Evolutionary conservation across 1,140 invertebrate genomes (phyloP), one percentile per base, ranked within the genome.

Genomic region (Ephestia elutella): DNA sequence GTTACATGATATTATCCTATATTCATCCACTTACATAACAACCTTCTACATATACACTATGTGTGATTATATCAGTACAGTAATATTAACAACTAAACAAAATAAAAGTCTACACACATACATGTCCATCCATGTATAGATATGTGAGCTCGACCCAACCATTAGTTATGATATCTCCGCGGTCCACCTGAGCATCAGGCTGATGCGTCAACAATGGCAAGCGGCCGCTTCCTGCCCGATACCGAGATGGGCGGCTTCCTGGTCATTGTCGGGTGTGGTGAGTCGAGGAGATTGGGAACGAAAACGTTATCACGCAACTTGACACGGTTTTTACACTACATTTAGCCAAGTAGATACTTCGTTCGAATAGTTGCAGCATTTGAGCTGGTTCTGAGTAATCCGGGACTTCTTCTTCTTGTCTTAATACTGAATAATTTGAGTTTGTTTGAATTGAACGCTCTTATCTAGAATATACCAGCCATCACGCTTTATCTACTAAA

Each of bases 221-320:
- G 65, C 65, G 72, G 59, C 55, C 65, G 64, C 72, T 76, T 83
- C 80, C 78, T 74, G 75, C 68, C 59, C 73, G 71, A 71, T 77
- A 77, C 66, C 71, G 57, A 77, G 78, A 83, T 81, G 66, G 66
- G 68, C 71, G 61, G 73, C 73, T 77, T 83, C 78, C 78, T 78
- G 73, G 75, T 57, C 70, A 80, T 78, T 80, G 80, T 80, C 66
- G 35, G 15, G 35, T 59, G 59, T 21, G 15, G 35, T 59, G 59
- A 68, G 50, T 65, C 30, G 1, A 2, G 21, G 11, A 54, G 21
- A 54, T 54, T 54, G 25, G 51, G 49, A 21, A 0, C 49, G 18
- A 21, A 9, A 9, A 44, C n/a, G 38, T 15, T 44, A 17, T 44
- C 38, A 44, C 38, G 13, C 13, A 44, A 5, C 3, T 51, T 51